Evolutionary conservation across 2,797 vertebrate species (phyloP).

Genomic region (Myotis planiceps): DNA sequence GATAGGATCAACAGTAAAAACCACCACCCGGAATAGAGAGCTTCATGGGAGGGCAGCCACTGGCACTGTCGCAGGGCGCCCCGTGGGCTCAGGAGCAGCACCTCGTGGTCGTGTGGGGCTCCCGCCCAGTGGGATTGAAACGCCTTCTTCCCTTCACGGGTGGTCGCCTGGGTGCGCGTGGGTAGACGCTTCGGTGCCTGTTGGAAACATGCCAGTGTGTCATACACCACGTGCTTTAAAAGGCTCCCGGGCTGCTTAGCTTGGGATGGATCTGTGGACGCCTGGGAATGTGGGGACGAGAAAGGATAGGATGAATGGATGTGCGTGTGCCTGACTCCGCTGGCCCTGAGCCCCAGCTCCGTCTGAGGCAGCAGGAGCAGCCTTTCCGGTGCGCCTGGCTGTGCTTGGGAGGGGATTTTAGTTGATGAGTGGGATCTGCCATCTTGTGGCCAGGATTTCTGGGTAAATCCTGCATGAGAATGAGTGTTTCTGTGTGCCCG

Average conservation of each 20-base stretch:
- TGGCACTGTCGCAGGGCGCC: too few relatives aligned
- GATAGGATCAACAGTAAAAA: too few relatives aligned
- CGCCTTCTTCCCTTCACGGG: too few relatives aligned
- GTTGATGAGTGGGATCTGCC: neutral
- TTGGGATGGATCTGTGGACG: neutral
- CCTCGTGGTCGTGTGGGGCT: too few relatives aligned
- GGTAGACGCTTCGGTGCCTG: neutral
- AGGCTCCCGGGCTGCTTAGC: neutral
- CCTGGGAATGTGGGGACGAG: neutral
- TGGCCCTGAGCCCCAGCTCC: neutral
- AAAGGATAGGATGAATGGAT: neutral
- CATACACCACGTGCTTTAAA: neutral
- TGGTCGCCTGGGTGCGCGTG: too few relatives aligned
- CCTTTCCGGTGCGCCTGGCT: slow-evolving; percentile 35
- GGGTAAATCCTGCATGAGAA: neutral
- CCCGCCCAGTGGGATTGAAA: too few relatives aligned
- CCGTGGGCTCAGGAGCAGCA: too few relatives aligned
- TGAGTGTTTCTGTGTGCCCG: neutral
- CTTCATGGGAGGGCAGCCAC: too few relatives aligned
- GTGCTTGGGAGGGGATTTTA: neutral
- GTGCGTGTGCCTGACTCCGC: neutral
- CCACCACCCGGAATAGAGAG: too few relatives aligned
- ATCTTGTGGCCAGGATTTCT: neutral
- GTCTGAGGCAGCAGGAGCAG: slow-evolving; percentile 52
- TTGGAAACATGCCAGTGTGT: neutral